These are phyloP conservation scores for Seriola aureovittata DNA, from an alignment of 2,113 vertebrate genomes.

Conservation along the genomic window DNA sequence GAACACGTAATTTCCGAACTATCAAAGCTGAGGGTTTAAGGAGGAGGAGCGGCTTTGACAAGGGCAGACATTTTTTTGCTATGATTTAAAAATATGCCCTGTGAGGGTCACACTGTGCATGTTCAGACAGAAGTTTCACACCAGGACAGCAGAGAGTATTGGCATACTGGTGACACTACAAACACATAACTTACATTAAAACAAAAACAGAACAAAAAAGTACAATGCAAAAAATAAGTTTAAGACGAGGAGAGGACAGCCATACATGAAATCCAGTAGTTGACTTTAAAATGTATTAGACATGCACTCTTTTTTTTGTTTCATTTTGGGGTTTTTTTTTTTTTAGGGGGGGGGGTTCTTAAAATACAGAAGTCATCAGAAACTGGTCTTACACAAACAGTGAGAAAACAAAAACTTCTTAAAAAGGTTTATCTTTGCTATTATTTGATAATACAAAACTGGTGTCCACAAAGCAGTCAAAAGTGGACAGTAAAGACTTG, in stretches of 20 bases:
- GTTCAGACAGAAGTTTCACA: constrained; percentile 79
- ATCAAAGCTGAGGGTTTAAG: constrained; percentile 84
- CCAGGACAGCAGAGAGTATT: constrained; percentile 82
- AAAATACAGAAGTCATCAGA: constrained; percentile 82
- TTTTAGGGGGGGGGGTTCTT: constrained; percentile 45
- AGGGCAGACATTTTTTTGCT: constrained; percentile 86
- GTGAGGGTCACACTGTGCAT: constrained; percentile 80
- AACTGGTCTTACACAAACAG: constrained; percentile 81
- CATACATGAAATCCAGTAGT: constrained; percentile 85
- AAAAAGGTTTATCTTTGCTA: constrained; percentile 78
- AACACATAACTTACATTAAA: constrained; percentile 81
- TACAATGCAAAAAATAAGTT: constrained; percentile 70
- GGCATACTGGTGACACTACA: constrained; percentile 81
- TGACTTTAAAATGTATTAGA: constrained; percentile 86
- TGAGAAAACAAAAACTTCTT: constrained; percentile 77
- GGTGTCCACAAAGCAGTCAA: constrained; percentile 77
- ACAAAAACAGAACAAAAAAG: constrained; percentile 69
- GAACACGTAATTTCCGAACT: constrained; percentile 88
- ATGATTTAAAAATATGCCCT: constrained; percentile 80
- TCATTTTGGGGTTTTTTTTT: constrained; percentile 67
- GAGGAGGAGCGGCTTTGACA: constrained; percentile 83
- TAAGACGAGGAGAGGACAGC: constrained; percentile 78
- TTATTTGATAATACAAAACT: constrained; percentile 79
- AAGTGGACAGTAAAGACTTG: constrained; percentile 74
- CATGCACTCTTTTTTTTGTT: constrained; percentile 83